Evolutionary conservation across 2,797 vertebrate genomes (phyloP), one percentile per base, ranked within the genome.

Genomic region (Austrolebias charrua): DNA sequence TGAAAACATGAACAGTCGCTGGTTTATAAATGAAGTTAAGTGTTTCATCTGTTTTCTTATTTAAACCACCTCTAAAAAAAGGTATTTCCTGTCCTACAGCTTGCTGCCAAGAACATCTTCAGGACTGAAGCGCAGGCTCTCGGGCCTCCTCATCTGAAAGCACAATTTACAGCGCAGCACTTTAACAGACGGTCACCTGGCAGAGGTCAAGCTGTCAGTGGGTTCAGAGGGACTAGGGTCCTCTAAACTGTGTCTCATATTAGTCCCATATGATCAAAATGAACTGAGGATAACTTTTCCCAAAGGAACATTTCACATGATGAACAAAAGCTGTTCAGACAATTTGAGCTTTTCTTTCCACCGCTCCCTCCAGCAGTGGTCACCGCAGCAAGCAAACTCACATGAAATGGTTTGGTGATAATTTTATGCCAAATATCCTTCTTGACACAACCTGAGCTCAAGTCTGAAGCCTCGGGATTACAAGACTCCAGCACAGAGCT

Each of bases 191-290:
- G 50, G 69, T 78, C 75, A 78, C 71, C 29, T 48, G 66, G 42
- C 14, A 33, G 43, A 53, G 65, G 65, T 69, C 71, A 55, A 52
- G 18, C 57, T 63, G 76, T 77, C 71, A 73, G 38, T 42, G 61
- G 57, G 72, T 55, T 76, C 69, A 73, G 12, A 48, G 62, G 40
- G 69, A 64, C 75, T n/a, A 53, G 73, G 77, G 71, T 74, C 67
- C n/a, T 83, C 57, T 54, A 82, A 86, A 86, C 76, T 60, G 79
- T 78, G 79, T 78, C 72, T 81, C 48, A 59, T 78, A 84, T 73
- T 51, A 55, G 53, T 81, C 83, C 80, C 86, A 62, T 54, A 68
- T 80, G 85, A 83, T 33, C 4, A 2, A 24, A 6, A 55, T 59
- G 65, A 63, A 48, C 45, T 31, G 68, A 52, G 48, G 46, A 63